phyloP scores from a whole-genome alignment of 2,888 invertebrate species.

The Brenthis hecate region DNA sequence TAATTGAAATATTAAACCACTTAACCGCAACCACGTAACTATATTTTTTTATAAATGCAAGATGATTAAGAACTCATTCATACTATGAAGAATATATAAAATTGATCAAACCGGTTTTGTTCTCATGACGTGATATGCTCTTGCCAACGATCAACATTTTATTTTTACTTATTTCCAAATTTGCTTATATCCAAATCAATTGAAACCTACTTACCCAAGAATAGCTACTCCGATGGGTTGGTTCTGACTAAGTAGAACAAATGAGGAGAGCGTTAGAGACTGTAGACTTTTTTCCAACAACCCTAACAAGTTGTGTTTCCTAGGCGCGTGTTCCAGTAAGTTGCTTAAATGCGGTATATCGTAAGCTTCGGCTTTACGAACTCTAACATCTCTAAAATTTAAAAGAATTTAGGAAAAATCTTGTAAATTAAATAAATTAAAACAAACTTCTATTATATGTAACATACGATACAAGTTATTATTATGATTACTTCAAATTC shows the following conservation, averaged over 20 bases:
- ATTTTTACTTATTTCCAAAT: too few relatives aligned
- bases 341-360: conserved; percentile 51
- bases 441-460: too few relatives aligned
- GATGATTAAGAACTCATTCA: too few relatives aligned
- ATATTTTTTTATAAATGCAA: background rate
- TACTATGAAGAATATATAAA: too few relatives aligned
- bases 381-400: conserved; percentile 52
- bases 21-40: background rate
- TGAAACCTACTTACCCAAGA: conserved; percentile 61
- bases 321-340: conserved; percentile 59
- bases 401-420: too few relatives aligned
- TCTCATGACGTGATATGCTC: too few relatives aligned
- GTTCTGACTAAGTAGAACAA: conserved; percentile 63
- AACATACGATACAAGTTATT: background rate
- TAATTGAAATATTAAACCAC: too few relatives aligned
- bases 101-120: too few relatives aligned
- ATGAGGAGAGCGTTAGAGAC: conserved; percentile 52
- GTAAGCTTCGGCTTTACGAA: conserved; percentile 60
- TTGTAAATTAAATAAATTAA: too few relatives aligned
- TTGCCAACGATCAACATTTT: too few relatives aligned
- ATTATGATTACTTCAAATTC: background rate
- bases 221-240: conserved; percentile 74
- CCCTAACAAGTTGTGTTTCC: conserved; percentile 49
- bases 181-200: background rate
- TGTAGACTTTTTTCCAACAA: conserved; percentile 55